Evolutionary conservation across 2,888 invertebrate species (phyloP).

Genomic region (Megalurothrips usitatus): DNA sequence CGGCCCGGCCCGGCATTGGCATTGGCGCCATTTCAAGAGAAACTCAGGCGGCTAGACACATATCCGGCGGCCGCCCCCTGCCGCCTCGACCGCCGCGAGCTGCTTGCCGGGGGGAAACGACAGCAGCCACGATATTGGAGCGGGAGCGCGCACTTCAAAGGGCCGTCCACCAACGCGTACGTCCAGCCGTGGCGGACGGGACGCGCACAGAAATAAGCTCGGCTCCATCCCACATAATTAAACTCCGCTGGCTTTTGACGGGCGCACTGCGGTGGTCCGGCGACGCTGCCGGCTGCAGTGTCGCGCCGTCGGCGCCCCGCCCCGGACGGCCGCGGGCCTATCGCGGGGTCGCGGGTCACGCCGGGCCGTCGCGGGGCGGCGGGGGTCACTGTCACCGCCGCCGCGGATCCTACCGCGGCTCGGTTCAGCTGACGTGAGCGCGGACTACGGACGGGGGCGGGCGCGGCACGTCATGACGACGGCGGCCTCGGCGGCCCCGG

Average conservation of each 20-base stretch:
- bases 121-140: too few relatives aligned
- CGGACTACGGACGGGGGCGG: background rate
- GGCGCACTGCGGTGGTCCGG: too few relatives aligned
- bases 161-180: too few relatives aligned
- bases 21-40: constrained; percentile 15
- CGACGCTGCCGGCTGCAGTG: too few relatives aligned
- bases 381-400: background rate
- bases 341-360: background rate
- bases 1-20: background rate
- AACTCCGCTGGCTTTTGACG: too few relatives aligned
- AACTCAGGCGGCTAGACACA: background rate
- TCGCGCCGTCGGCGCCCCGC: too few relatives aligned
- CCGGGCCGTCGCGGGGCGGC: background rate
- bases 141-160: too few relatives aligned
- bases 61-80: background rate
- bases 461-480: background rate
- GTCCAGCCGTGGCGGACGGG: too few relatives aligned
- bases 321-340: too few relatives aligned
- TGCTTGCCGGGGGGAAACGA: background rate
- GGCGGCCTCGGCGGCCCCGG: too few relatives aligned
- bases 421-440: background rate
- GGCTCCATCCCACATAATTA: too few relatives aligned
- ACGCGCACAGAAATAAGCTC: background rate
- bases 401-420: background rate
- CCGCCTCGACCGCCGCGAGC: background rate